Base-by-base conservation (phyloP, 2,797 vertebrate species). In the Mycteria americana region DNA sequence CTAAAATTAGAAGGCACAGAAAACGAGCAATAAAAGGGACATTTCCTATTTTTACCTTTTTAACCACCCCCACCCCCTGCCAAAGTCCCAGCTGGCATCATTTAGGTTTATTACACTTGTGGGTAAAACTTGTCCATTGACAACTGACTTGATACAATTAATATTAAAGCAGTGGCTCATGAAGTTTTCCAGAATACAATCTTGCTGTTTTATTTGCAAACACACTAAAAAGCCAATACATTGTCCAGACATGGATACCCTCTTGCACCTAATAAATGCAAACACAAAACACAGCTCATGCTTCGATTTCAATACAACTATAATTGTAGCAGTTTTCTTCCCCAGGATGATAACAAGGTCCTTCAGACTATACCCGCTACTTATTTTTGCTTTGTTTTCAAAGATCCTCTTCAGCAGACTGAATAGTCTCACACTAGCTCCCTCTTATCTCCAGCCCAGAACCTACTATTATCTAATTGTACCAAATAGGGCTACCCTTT, bases 61-160 rank as follows among this genome's bases (percentile, higher is more conserved):
- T 41, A 85, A 53, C 14, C 18, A 45, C 3, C 12, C 12, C 10
- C 7, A 2, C 1, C 14, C 10, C 16, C 18, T 3, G 9, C 6
- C 19, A 17, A 63, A 70, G 27, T 57, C 30, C 27, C n/a, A 80
- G 22, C 17, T 41, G 23, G 33, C 23, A 70, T 18, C 16, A 85
- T 39, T 90, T 22, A 69, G 15, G 83, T 41, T 74, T 70, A 51
- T 48, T 41, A 70, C 4, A 77, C 56, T 80, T 60, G 12, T 17
- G 14, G 35, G 21, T 77, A 73, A 63, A 91, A 89, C 19, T 50
- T 80, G 33, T 8, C 28, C 21, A 51, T 39, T 73, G 53, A 75
- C 53, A 80, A 77, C 54, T 64, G 30, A 64, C 10, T 35, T n/a
- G 21, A 68, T 41, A 76, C 1, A 8, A 91, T 39, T 46, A 70